Conservation (phyloP, 2,888 invertebrate genomes). For the Pseudococcus viburni region DNA sequence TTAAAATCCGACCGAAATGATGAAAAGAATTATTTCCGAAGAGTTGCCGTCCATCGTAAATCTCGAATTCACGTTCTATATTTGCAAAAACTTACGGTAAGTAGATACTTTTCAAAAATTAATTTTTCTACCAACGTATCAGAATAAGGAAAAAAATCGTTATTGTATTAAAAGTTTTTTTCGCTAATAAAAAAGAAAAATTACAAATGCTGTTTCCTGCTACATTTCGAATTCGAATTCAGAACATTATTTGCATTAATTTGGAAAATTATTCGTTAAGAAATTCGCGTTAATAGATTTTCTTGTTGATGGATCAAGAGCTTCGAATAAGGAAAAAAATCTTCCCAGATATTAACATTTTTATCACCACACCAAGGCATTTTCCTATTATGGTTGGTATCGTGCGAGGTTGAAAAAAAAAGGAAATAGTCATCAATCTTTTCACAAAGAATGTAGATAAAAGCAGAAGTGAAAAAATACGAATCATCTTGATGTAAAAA, state of each 20-base stretch:
- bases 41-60: not conserved
- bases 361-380: not conserved
- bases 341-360: not conserved
- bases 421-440: conserved; percentile 35
- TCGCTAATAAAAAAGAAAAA: not conserved
- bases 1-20: not conserved
- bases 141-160: too few relatives aligned
- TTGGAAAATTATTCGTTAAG: not conserved
- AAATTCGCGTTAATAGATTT: not conserved
- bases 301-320: not conserved
- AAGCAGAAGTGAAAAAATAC: conserved; percentile 1
- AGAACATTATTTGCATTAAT: not conserved
- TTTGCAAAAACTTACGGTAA: too few relatives aligned
- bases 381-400: conserved; percentile 3
- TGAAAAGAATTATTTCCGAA: not conserved
- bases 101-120: too few relatives aligned
- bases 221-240: not conserved
- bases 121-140: too few relatives aligned
- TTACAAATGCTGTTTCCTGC: not conserved
- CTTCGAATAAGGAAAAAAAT: not conserved
- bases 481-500: conserved; percentile 35
- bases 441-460: conserved; percentile 23
- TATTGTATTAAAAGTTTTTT: not conserved
- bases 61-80: not conserved
- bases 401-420: not conserved